Percentiles rank a stretch among this genome's conserved stretches.
Conservation (phyloP, 2,113 vertebrate genomes). For the Conger conger region DNA sequence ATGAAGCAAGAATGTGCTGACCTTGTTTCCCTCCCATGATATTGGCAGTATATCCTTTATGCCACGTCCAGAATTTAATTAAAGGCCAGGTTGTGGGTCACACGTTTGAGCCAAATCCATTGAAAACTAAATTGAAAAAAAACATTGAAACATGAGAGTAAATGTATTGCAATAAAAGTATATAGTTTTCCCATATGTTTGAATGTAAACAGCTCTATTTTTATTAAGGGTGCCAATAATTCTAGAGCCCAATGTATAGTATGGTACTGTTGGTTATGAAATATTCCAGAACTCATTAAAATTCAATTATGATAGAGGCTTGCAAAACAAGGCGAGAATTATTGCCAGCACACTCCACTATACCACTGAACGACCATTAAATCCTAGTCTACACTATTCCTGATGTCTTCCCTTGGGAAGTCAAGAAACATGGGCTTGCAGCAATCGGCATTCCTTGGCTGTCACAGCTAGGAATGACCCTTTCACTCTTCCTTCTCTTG, state of each 20-base stretch:
- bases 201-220: too few species aligned
- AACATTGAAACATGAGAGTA: too few species aligned
- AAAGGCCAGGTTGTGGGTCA: conserved; percentile 25
- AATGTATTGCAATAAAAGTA: too few species aligned
- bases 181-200: too few species aligned
- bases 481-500: not conserved
- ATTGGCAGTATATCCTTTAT: too few species aligned
- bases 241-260: too few species aligned
- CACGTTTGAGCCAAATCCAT: not conserved
- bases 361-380: not conserved
- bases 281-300: not conserved
- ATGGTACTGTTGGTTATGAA: not conserved
- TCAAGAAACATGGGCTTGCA: too few species aligned
- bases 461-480: not conserved
- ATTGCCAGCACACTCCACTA: not conserved
- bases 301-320: not conserved
- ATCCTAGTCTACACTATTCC: not conserved
- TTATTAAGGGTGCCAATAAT: too few species aligned
- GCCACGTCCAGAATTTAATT: conserved; percentile 38
- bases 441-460: too few species aligned
- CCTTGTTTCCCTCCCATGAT: too few species aligned
- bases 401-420: not conserved
- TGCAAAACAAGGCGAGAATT: not conserved
- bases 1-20: too few species aligned
- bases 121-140: too few species aligned